Evolutionary conservation across 2,797 vertebrate species (phyloP).

Genomic region (Mastacembelus armatus): DNA sequence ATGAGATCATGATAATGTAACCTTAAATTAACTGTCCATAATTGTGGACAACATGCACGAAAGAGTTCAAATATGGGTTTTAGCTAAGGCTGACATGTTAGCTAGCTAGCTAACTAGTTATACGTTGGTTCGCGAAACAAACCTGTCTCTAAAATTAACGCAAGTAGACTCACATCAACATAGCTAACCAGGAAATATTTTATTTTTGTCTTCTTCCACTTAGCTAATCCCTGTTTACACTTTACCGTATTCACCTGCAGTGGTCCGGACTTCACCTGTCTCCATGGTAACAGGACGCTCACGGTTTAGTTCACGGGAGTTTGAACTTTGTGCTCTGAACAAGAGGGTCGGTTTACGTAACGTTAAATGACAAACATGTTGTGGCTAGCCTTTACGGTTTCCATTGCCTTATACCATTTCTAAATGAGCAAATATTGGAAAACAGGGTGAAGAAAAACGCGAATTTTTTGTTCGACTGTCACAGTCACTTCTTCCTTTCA

Average conservation of each 20-base stretch:
- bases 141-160: no score
- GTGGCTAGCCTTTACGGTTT: accelerated
- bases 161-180: no score
- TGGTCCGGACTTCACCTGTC: constrained; percentile 4
- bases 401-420: not conserved
- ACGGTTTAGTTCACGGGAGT: not conserved
- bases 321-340: accelerated
- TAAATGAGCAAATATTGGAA: not conserved
- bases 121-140: no score
- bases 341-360: no score
- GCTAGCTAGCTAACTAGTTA: not conserved
- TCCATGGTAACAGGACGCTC: constrained; percentile 59
- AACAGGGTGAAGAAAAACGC: accelerated
- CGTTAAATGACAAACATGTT: no score
- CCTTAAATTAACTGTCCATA: no score
- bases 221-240: no score
- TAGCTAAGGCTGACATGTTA: not conserved
- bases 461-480: no score
- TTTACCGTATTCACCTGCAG: no score
- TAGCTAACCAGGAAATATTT: not conserved
- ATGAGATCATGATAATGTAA: no score
- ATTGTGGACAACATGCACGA: no score
- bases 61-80: not conserved
- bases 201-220: not conserved
- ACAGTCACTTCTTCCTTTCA: no score